phyloP scores from a whole-genome alignment of 1,140 invertebrate species.

The Temnothorax curvispinosus region DNA sequence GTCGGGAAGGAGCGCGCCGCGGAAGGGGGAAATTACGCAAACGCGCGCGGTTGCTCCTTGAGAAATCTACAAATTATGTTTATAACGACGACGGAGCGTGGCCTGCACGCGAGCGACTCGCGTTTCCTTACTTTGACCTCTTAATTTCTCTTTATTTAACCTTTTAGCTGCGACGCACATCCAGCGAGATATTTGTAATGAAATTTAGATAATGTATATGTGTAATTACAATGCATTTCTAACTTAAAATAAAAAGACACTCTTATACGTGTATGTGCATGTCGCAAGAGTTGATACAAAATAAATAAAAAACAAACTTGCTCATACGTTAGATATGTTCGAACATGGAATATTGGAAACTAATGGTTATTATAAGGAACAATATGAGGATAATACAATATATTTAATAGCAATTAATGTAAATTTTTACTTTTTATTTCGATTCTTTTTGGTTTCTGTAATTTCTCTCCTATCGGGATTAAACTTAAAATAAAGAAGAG shows the following conservation, averaged over 20 bases:
- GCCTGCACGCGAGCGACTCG: slow-evolving; percentile 38
- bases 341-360: not conserved
- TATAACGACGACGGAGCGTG: slow-evolving; percentile 45
- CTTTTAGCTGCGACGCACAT: not conserved
- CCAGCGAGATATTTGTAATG: not conserved
- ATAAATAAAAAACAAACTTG: not conserved
- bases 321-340: not conserved
- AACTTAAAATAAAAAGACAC: not conserved
- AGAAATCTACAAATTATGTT: slow-evolving; percentile 68
- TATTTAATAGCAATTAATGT: not conserved
- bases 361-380: not conserved
- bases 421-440: not conserved
- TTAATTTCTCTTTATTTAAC: slow-evolving; percentile 21
- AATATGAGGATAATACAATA: not conserved
- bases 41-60: slow-evolving; percentile 58
- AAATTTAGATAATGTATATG: not conserved
- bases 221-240: not conserved
- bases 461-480: not conserved
- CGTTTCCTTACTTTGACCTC: slow-evolving; percentile 52
- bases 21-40: slow-evolving; percentile 63
- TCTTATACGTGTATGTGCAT: not conserved
- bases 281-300: not conserved
- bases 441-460: not conserved
- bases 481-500: not conserved
- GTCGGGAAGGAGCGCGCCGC: not conserved